These are phyloP conservation scores for Erebia palarica DNA, from an alignment of 2,888 invertebrate species.

Conservation along the genomic window DNA sequence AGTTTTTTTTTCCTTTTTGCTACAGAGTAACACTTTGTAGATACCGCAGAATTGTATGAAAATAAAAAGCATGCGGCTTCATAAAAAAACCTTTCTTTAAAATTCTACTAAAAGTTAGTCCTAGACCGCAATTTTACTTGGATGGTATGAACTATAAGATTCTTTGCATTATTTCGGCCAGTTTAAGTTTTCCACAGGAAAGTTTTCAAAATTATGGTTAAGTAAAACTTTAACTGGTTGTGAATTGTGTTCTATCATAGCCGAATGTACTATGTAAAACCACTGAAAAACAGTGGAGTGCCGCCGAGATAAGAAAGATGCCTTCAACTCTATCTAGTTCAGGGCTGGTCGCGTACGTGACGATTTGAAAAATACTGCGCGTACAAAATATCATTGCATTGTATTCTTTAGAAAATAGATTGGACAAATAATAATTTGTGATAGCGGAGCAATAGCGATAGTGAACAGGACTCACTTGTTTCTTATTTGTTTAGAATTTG, in stretches of 20 bases:
- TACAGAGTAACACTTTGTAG: no score
- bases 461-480: neutral
- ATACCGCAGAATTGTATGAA: no score
- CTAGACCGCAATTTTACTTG: no score
- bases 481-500: neutral
- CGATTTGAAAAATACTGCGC: conserved; percentile 7
- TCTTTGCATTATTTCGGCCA: no score
- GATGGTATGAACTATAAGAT: no score
- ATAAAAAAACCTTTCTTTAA: no score
- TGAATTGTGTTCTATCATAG: neutral
- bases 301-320: conserved; percentile 6
- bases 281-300: neutral
- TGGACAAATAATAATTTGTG: neutral
- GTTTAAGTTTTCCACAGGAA: neutral
- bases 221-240: no score
- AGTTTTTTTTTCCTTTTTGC: no score
- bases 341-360: conserved; percentile 7
- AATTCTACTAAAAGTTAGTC: no score
- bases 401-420: conserved; percentile 3
- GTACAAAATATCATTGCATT: neutral
- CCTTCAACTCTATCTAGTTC: conserved; percentile 19
- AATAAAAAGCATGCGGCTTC: no score
- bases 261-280: neutral
- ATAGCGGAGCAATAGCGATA: neutral
- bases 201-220: no score